Evolutionary conservation across 2,113 vertebrate genomes (phyloP), one percentile per base, ranked within the genome.

Genomic region (Hymenochirus boettgeri): DNA sequence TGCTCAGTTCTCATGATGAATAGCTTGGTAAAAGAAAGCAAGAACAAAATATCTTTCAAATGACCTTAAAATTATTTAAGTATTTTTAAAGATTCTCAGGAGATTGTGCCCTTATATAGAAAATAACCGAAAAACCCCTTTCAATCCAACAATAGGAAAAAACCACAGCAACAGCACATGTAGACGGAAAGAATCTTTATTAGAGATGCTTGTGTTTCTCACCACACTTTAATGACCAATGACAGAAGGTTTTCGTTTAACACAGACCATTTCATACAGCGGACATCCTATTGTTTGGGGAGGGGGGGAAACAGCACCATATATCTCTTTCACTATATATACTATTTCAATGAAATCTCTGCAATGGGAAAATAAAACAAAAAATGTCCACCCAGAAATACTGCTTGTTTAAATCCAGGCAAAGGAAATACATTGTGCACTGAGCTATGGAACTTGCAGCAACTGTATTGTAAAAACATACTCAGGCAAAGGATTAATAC

Each of bases 241-340:
- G 18, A 35, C 27, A 23, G 47, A 58, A 51, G 18, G 42, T 55
- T 58, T 59, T 23, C 64, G 59, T 46, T n/a, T 51, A 58, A 67
- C 29, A 58, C 46, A 59, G 64, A 52, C 31, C 42, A 57, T 42
- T 26, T 31, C 10, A 33, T 58, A 58, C n/a, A 65, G 31, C 27
- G 29, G 5, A 58, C 47, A 39, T 58, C 19, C 25, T 48, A 27
- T 18, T 13, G 26, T 22, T 57, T 48, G 12, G 18, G 29, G 31
- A 42, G 55, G n/a, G 39, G 50, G 11, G 18, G 59, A 8, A 55
- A 18, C 59, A 67, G 64, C 64, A 67, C 64, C 55, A 24, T 52
- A 52, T 67, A 50, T 58, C 46, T 67, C 46, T 42, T 37, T 18
- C 27, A n/a, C 39, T 58, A 67, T 51, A 59, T 67, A 67, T n/a